Base-by-base conservation (phyloP, 2,888 invertebrate genomes). In the Chymomyza caudatula region DNA sequence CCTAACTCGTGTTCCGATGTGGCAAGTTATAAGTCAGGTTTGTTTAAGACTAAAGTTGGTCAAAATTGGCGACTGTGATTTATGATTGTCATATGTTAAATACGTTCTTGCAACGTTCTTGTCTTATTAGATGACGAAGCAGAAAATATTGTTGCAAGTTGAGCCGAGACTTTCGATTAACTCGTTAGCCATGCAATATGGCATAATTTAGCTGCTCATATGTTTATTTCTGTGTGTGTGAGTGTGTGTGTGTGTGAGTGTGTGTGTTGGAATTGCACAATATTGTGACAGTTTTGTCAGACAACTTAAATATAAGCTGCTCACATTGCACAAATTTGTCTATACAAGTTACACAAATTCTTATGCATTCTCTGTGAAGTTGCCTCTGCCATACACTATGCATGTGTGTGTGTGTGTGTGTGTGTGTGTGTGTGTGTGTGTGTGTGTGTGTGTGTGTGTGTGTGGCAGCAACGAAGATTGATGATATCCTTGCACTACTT, bases 101-200 rank as follows among this genome's bases (percentile, higher is more conserved):
- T 58, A 37, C 43, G 67, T 67, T n/a, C n/a, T n/a, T n/a, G n/a
- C n/a, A n/a, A n/a, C n/a, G 64, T n/a, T 68, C 60, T 65, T 42
- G 43, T 71, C 80, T 82, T 74, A 80, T 80, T 80, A 85, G 73
- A 67, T 75, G 67, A 63, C 63, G 74, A 56, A 52, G 47, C 15
- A 59, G 59, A 71, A 76, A 71, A 72, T 17, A 71, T 79, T 78
- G 78, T 81, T 85, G 61, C 82, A 81, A 76, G 66, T 75, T 69
- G 59, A 68, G 69, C 67, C 70, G 69, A 67, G 74, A 67, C 74
- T 76, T 37, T 56, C 72, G 74, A 85, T 79, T 79, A 79, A 80
- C 78, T 84, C 64, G 65, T 83, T 77, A 67, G 73, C 63, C 67
- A 60, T 58, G 69, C 70, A 74, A 68, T 69, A 62, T 17, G 17